These are phyloP conservation scores for Nothoprocta perdicaria DNA, from an alignment of 2,113 vertebrate species.

Conservation along the genomic window DNA sequence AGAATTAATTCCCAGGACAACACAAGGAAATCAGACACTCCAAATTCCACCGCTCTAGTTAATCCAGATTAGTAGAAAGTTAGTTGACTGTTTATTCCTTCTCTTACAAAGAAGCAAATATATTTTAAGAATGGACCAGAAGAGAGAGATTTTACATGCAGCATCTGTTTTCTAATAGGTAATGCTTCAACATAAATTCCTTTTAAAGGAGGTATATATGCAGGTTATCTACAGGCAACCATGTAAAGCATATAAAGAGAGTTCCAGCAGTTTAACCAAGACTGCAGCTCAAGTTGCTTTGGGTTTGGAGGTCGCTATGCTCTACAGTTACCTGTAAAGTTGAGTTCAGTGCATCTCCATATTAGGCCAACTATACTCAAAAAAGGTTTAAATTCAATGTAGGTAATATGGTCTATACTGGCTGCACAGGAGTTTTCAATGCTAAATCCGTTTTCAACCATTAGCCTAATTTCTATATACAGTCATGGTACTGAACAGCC, in stretches of 20 bases:
- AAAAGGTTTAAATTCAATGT: rapidly evolving
- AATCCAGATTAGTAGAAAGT: neutral
- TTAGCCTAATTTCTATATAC: neutral
- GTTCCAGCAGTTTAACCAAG: neutral
- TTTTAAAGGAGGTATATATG: neutral
- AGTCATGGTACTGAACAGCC: neutral
- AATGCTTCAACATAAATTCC: neutral
- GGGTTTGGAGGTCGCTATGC: neutral
- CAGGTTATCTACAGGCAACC: neutral
- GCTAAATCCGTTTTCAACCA: neutral
- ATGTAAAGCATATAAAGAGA: neutral
- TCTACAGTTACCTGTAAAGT: neutral
- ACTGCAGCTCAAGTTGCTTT: neutral
- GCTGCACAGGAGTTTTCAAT: neutral
- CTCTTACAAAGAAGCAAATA: neutral
- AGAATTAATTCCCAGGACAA: neutral
- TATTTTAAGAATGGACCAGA: neutral
- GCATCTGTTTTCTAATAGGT: neutral
- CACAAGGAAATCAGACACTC: neutral
- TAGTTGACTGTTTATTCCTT: neutral
- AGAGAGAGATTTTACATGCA: neutral
- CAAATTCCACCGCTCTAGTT: neutral
- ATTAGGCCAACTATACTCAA: neutral
- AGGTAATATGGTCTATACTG: neutral
- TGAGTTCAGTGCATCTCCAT: neutral